Evolutionary conservation across 2,888 invertebrate genomes (phyloP).

Genomic region (Antheraea yamamai): DNA sequence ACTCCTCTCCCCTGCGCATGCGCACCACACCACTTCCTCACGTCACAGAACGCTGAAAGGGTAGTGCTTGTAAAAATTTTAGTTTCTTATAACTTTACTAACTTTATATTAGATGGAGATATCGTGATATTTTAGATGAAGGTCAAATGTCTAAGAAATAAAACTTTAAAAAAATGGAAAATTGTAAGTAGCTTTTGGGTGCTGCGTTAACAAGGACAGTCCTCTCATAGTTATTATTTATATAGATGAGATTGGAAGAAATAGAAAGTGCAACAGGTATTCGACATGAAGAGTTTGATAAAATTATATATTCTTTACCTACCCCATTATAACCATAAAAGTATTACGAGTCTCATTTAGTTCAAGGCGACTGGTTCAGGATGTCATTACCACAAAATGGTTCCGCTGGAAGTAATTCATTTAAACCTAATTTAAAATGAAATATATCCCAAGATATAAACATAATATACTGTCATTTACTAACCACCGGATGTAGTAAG

Average conservation of each 20-base stretch:
- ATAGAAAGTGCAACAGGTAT: neutral
- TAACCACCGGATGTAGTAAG: neutral
- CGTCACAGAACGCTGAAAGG: too few species aligned
- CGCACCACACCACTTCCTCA: too few species aligned
- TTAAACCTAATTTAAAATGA: neutral
- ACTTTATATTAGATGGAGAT: too few species aligned
- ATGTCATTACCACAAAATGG: slow-evolving; percentile 29
- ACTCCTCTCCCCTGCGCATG: too few species aligned
- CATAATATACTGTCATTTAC: neutral
- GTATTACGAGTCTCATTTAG: slow-evolving; percentile 19
- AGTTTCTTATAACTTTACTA: too few species aligned
- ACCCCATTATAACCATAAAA: neutral
- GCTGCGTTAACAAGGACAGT: too few species aligned
- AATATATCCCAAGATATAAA: neutral
- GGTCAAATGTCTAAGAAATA: too few species aligned
- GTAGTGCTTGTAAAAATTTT: too few species aligned
- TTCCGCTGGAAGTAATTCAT: neutral
- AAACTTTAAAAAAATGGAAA: too few species aligned
- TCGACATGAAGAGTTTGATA: neutral
- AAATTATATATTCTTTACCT: neutral
- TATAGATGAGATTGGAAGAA: neutral
- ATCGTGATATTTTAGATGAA: too few species aligned
- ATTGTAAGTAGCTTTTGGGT: too few species aligned
- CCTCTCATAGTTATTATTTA: too few species aligned
- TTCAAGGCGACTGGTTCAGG: slow-evolving; percentile 36